Base-by-base conservation (phyloP, 1,140 invertebrate genomes). In the Trachymyrmex cornetzi region DNA sequence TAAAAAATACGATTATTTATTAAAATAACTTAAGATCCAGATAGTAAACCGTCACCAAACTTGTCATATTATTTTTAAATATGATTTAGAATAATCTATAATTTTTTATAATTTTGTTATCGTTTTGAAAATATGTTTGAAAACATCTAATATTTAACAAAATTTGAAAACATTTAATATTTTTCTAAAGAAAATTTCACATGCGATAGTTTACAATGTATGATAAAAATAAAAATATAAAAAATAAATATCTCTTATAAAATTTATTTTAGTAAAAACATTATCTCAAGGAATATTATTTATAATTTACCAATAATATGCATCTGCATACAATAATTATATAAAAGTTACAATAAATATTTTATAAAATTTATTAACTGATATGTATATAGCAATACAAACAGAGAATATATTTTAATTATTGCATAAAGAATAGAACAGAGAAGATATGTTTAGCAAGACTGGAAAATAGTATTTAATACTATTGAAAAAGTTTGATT, bases 241-340 rank as follows among this genome's bases (percentile, higher is more conserved):
- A 5, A 9, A 9, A 57, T 30, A 66, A 14, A 69, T 19, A 6
- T 44, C 38, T 44, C 38, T 44, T 12, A 11, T 11, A 57, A 57
- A 57, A 12, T 38, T 74, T 75, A 38, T 22, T 57, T 53, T 9
- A 14, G 9, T 27, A 34, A 34, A 48, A 57, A 22, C n/a, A 14
- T 3, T 57, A n/a, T 4, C 2, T 22, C 9, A 16, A n/a, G 34
- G 3, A 57, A 12, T 71, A 55, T 74, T n/a, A 34, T 57, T 34
- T 59, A 38, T 57, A 75, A 59, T 59, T 57, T 59, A 12, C 19
- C n/a, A n/a, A 74, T 53, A 30, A 55, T 14, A 55, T 74, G 3
- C 4, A 14, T 22, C 19, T 27, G 27, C 3, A 50, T 50, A 9
- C 48, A 48, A 48, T 50, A 50, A 50, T 16, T 22, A 11, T 38